Percentiles rank a stretch among this genome's conserved stretches.
Evolutionary conservation across 2,113 vertebrate species (phyloP).

Genomic region (Ciconia stormi): DNA sequence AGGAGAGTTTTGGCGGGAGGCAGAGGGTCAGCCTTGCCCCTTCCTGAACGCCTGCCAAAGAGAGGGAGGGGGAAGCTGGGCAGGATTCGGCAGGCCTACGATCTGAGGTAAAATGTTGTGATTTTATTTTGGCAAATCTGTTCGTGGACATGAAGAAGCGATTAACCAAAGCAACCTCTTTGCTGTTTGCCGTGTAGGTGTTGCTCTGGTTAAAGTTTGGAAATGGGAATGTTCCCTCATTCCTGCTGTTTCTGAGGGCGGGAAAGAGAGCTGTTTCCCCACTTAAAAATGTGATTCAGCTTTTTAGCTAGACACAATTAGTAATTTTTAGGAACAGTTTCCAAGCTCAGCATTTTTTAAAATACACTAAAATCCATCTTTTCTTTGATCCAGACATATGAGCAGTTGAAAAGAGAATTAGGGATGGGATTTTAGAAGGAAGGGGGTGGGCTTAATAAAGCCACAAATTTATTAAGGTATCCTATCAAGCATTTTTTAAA

Average conservation of each 20-base stretch:
- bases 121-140: background rate
- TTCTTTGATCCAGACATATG: conserved; percentile 9
- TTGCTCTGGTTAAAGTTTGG: background rate
- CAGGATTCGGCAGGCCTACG: background rate
- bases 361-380: conserved; percentile 14
- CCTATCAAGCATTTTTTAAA: background rate
- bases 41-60: background rate
- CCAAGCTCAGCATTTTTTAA: conserved; percentile 31
- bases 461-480: background rate
- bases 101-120: background rate
- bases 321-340: background rate
- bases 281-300: background rate
- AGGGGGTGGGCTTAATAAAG: background rate
- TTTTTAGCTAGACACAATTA: conserved; percentile 7
- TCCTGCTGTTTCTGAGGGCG: background rate
- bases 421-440: background rate
- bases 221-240: background rate
- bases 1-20: background rate
- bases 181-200: background rate
- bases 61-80: background rate
- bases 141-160: accelerated
- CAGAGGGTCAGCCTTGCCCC: background rate
- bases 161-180: background rate
- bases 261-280: background rate
- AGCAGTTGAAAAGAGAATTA: background rate